Percentiles rank a stretch among this genome's conserved stretches.
Conservation (phyloP, 2,113 vertebrate species). For the Asarcornis scutulata region DNA sequence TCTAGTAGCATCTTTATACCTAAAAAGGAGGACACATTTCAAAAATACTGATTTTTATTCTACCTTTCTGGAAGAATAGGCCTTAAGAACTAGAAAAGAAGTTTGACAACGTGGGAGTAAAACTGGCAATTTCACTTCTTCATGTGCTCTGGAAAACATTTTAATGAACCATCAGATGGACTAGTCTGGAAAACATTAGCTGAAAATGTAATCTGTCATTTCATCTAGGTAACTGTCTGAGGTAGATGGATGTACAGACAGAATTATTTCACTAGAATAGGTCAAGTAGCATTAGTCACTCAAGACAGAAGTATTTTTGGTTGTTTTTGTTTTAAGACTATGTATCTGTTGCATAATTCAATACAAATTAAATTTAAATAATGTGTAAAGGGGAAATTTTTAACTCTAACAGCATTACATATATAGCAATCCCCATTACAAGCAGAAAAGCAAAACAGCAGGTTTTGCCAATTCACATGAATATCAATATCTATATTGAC, state of each 20-base stretch:
- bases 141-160: neutral
- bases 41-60: neutral
- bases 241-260: neutral
- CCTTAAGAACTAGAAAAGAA: neutral
- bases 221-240: neutral
- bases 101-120: neutral
- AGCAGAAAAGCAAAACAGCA: neutral
- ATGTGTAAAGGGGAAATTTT: neutral
- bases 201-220: neutral
- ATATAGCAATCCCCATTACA: neutral
- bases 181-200: neutral
- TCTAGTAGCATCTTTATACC: conserved; percentile 82
- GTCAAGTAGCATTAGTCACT: neutral
- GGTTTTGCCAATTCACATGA: neutral
- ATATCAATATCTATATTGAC: neutral
- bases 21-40: conserved; percentile 3
- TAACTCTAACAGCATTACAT: neutral
- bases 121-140: neutral
- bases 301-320: neutral
- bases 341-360: neutral
- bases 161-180: neutral
- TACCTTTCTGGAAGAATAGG: neutral
- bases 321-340: neutral
- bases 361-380: neutral
- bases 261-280: neutral